Base-by-base conservation (phyloP, 1,140 invertebrate genomes). In the Campoletis sonorensis region DNA sequence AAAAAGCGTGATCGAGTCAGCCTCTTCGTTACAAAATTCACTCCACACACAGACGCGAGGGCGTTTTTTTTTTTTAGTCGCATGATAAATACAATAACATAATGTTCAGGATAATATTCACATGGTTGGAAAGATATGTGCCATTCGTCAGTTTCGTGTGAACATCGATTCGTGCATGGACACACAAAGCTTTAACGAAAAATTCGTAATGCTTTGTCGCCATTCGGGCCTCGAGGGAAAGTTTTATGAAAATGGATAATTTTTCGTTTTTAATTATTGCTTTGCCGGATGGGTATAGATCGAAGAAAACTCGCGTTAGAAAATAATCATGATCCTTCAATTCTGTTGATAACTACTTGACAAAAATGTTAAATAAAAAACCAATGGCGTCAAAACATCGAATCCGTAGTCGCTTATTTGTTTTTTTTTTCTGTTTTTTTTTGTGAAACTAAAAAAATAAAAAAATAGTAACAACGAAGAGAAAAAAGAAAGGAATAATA, bases 91-190 rank as follows among this genome's bases (percentile, higher is more conserved):
- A 64, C 21, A 77, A 75, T 68, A 49, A 58, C 45, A 58, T 37
- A 68, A 64, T 27, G 23, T 64, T 4, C 2, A 27, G 8, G 27
- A 13, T 4, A 26, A 51, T 86, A 70, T 70, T 37, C 33, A 33
- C 21, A 70, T 3, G 15, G 86, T 89, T 88, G 89, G 89, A 89
- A 90, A 90, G 88, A 89, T 86, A 85, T 88, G 88, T 88, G 88
- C 87, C 79, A 70, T 80, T n/a, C 83, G 85, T 73, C 86, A 85
- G 71, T 85, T 85, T 84, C 79, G 79, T 86, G 85, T 86, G 76
- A 85, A 89, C 86, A 88, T 88, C 73, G 83, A 87, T 79, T 84
- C 77, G 88, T 89, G 88, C 87, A 79, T 87, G 77, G 67, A 87
- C 79, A 86, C 75, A 82, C 27, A 81, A 81, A 33, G 85, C 84